These are phyloP conservation scores for Neuroterus valhalla DNA, from an alignment of 1,140 invertebrate genomes.

Conservation along the genomic window DNA sequence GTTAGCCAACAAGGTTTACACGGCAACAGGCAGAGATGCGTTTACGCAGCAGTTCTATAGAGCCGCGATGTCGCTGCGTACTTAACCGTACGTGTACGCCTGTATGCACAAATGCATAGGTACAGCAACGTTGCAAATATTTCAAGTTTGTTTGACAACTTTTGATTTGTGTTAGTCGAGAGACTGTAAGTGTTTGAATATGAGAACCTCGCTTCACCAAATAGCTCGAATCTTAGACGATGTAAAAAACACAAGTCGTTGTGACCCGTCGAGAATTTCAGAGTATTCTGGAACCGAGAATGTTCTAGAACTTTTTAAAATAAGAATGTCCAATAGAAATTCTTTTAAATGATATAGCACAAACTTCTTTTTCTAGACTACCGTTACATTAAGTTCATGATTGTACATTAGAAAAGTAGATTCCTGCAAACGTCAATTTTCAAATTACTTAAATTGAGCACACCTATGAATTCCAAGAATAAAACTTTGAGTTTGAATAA, in stretches of 20 bases:
- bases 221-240: slow-evolving; percentile 29
- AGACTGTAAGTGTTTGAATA: slow-evolving; percentile 57
- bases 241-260: slow-evolving; percentile 53
- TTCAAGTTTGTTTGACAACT: slow-evolving; percentile 67
- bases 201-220: slow-evolving; percentile 48
- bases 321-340: no score
- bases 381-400: background rate
- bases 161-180: slow-evolving; percentile 46
- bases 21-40: background rate
- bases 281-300: background rate
- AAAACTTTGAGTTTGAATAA: no score
- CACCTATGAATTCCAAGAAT: no score
- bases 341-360: no score
- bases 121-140: slow-evolving; percentile 65
- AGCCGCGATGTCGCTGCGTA: slow-evolving; percentile 47
- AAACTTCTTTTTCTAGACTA: background rate
- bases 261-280: slow-evolving; percentile 32
- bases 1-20: background rate
- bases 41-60: background rate
- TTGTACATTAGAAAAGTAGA: background rate
- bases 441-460: no score
- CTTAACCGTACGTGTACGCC: slow-evolving; percentile 57
- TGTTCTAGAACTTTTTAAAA: no score
- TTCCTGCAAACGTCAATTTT: background rate
- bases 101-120: slow-evolving; percentile 55